Percentiles rank a stretch among this genome's conserved stretches.
These are phyloP conservation scores for Coremacera marginata DNA, from an alignment of 2,888 invertebrate genomes.

Conservation along the genomic window DNA sequence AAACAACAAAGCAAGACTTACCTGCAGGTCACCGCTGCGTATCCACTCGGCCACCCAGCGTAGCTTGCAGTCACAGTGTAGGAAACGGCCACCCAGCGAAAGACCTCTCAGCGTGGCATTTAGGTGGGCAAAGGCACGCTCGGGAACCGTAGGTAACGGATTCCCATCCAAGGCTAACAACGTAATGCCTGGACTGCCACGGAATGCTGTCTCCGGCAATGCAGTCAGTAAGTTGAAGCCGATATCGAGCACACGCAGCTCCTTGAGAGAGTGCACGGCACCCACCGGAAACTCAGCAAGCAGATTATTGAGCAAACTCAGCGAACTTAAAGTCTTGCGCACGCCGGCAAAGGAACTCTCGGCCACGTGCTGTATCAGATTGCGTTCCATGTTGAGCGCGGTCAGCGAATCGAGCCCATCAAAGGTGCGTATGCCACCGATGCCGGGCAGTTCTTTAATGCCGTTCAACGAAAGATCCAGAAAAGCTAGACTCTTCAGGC, in stretches of 20 bases:
- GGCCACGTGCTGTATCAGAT: constrained; percentile 83
- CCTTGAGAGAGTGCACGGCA: constrained; percentile 82
- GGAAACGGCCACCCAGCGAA: constrained; percentile 88
- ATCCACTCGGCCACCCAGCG: constrained; percentile 94
- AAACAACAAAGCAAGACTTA: constrained; percentile 46
- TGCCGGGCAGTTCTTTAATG: constrained; percentile 83
- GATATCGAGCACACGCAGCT: constrained; percentile 89
- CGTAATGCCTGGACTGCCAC: constrained; percentile 86
- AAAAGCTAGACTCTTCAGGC: constrained; percentile 84
- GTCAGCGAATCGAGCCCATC: constrained; percentile 85
- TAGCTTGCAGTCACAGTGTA: constrained; percentile 89
- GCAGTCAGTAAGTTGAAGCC: constrained; percentile 91
- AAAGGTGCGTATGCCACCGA: constrained; percentile 77
- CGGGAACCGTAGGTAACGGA: constrained; percentile 86
- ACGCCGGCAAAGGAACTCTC: constrained; percentile 84
- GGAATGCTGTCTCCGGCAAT: constrained; percentile 83
- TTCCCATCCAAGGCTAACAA: constrained; percentile 91
- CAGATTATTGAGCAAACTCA: constrained; percentile 90
- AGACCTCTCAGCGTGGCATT: constrained; percentile 87
- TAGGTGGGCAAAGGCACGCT: constrained; percentile 81
- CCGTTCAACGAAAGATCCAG: constrained; percentile 91
- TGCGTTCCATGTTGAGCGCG: constrained; percentile 85
- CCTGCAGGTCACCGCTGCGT: constrained; percentile 86
- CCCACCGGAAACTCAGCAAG: constrained; percentile 87
- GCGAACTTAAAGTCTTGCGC: constrained; percentile 84